Evolutionary conservation across 2,888 invertebrate genomes (phyloP).

Genomic region (Agrenia bidenticulata): DNA sequence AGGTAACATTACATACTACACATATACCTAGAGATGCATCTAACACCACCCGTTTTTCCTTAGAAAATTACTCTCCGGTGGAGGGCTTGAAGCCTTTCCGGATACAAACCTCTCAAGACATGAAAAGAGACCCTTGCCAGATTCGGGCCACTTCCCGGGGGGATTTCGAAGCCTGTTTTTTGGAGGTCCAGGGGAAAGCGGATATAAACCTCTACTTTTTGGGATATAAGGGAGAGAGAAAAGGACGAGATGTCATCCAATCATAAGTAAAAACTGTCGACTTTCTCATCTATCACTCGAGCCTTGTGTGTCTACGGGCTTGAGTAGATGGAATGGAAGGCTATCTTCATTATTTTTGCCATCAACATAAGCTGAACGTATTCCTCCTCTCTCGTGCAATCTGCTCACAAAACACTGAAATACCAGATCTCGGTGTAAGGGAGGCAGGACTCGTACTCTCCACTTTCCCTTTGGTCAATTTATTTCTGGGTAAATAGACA

Average conservation of each 20-base stretch:
- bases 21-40: not conserved
- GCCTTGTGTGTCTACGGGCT: not conserved
- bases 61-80: not conserved
- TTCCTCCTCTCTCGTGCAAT: constrained; percentile 24
- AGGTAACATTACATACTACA: constrained; percentile 6
- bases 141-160: not conserved
- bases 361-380: constrained; percentile 23
- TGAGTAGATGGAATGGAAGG: not conserved
- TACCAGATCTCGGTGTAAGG: not conserved
- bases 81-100: not conserved
- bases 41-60: not conserved
- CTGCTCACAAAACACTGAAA: not conserved
- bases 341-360: constrained; percentile 19
- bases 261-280: constrained; percentile 35
- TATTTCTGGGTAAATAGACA: constrained; percentile 23
- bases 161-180: not conserved
- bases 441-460: not conserved
- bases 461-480: constrained; percentile 21
- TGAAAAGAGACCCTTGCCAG: no score
- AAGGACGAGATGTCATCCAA: constrained; percentile 37
- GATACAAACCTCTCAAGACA: not conserved
- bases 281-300: constrained; percentile 24
- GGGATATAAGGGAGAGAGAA: not conserved
- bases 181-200: not conserved
- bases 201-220: no score